These are phyloP conservation scores for Torymus auratus DNA, from an alignment of 2,888 invertebrate genomes.

Conservation along the genomic window DNA sequence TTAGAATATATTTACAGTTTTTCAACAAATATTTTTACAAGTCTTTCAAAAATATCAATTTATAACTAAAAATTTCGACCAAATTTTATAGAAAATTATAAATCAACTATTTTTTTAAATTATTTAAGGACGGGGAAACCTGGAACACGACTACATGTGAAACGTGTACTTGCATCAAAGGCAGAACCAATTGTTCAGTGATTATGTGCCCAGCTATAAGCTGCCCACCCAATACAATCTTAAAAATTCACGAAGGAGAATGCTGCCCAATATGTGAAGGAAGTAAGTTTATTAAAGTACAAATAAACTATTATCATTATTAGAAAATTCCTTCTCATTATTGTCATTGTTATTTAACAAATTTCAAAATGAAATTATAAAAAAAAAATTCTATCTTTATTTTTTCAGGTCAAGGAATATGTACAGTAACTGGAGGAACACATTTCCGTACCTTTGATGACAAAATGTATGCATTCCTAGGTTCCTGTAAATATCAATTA, in stretches of 20 bases:
- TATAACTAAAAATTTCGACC: too few species aligned
- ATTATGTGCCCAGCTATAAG: slow-evolving; percentile 84
- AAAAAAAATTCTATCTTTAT: not conserved
- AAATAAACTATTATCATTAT: slow-evolving; percentile 10
- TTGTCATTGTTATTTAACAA: too few species aligned
- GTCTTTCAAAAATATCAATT: too few species aligned
- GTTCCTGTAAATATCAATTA: slow-evolving; percentile 93
- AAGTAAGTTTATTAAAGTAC: slow-evolving; percentile 75
- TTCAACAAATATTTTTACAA: too few species aligned
- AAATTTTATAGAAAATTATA: too few species aligned
- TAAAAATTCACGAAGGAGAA: slow-evolving; percentile 85
- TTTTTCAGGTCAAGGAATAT: slow-evolving; percentile 76
- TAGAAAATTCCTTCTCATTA: not conserved
- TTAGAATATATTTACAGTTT: too few species aligned
- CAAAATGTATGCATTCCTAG: slow-evolving; percentile 94
- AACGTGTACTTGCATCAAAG: slow-evolving; percentile 90
- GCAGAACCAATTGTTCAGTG: slow-evolving; percentile 90
- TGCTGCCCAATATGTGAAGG: slow-evolving; percentile 94
- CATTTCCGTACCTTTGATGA: slow-evolving; percentile 97
- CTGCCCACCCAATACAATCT: slow-evolving; percentile 88
- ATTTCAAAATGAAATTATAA: not conserved
- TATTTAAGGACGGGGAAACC: slow-evolving; percentile 86
- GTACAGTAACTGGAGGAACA: slow-evolving; percentile 96
- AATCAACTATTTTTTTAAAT: too few species aligned
- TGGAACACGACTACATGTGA: slow-evolving; percentile 90